Evolutionary conservation across 2,888 invertebrate species (phyloP).

Genomic region (Ichneumon xanthorius): DNA sequence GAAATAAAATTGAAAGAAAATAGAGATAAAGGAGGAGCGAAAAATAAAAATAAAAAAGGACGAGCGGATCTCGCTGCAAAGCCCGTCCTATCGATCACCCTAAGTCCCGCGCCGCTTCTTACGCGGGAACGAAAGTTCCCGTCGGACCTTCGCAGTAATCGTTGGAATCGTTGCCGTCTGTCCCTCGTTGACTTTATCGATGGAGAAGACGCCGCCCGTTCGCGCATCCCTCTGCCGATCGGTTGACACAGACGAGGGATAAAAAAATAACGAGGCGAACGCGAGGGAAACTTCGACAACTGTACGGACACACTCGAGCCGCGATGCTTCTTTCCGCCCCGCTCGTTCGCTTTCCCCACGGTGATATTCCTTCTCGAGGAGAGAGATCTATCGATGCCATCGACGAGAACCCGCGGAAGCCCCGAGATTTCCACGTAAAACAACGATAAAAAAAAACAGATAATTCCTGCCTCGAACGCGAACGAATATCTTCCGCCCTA

Average conservation of each 20-base stretch:
- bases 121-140: not conserved
- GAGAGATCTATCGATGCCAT: constrained; percentile 1
- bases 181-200: constrained; percentile 50
- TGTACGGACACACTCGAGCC: constrained; percentile 1
- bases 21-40: not conserved
- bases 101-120: not conserved
- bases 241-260: constrained; percentile 18
- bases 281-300: constrained; percentile 27
- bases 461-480: not conserved
- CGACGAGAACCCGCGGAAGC: not conserved
- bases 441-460: constrained; percentile 4
- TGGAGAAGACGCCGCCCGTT: constrained; percentile 38
- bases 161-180: constrained; percentile 39
- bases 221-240: constrained; percentile 35
- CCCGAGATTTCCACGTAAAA: constrained; percentile 1
- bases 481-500: not conserved
- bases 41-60: too few relatives aligned
- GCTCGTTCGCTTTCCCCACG: not conserved
- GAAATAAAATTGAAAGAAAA: not conserved
- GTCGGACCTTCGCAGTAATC: constrained; percentile 51
- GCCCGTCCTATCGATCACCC: constrained; percentile 7
- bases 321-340: not conserved
- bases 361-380: not conserved
- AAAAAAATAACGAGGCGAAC: constrained; percentile 51
- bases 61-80: not conserved